Evolutionary conservation across 2,888 invertebrate genomes (phyloP), one percentile per base, ranked within the genome.

Genomic region (Sepioteuthis lessoniana): DNA sequence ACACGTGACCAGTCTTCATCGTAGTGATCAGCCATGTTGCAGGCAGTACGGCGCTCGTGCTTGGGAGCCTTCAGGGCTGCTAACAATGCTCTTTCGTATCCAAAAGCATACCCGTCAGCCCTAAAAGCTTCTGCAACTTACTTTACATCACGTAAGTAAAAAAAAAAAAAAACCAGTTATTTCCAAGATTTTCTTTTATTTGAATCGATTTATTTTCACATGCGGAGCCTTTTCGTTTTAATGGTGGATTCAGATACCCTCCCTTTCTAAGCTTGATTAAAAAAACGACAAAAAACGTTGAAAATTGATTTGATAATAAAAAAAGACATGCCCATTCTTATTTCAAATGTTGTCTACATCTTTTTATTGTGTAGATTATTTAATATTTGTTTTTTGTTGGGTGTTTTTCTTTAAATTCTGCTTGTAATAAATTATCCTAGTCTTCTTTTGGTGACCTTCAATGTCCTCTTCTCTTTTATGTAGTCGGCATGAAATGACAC

Each of bases 41-140:
- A 97, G 96, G 97, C 97, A 96, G 97, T 98, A 95, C 97, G 97
- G 96, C 97, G 97, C 97, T 97, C 98, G 96, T 97, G 98, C 97
- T 97, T 97, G 95, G 97, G 98, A 95, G 97, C 98, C 96, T 97
- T 98, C 95, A 98, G 97, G 97, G 97, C 97, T 96, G 97, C 98
- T 95, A 98, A 98, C 97, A 97, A 98, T 94, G 96, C 97, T 95
- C 97, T 97, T 96, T 96, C 97, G 94, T 96, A 97, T 91, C 97
- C 97, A 95, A 96, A 97, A 95, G 96, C 97, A 50, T 97, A 97
- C 95, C 97, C 97, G 96, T 97, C 98, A 97, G 97, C 97, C 93
- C 96, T 97, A 55, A 98, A 97, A 97, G 97, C 97, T 94, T 96
- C 98, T 93, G 97, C 97, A 94, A 97, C 97, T 94, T 96, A 97